These are phyloP conservation scores for Trachelus tabidus DNA, from an alignment of 2,888 invertebrate genomes.

Conservation along the genomic window DNA sequence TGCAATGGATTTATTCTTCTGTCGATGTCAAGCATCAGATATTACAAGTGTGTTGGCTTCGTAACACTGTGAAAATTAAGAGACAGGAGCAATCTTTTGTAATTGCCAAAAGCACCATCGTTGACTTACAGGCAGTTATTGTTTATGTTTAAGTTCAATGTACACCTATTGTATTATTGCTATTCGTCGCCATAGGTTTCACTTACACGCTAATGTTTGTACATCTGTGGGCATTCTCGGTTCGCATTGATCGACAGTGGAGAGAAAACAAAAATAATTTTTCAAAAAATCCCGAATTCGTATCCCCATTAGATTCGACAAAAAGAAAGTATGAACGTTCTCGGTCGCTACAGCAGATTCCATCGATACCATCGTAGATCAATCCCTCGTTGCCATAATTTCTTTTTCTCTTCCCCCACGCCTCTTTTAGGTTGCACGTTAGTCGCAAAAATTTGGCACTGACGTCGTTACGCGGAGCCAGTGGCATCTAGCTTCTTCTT, in stretches of 20 bases:
- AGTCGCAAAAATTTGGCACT: neutral
- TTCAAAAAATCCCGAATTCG: neutral
- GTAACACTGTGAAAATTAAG: conserved; percentile 13
- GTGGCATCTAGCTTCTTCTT: conserved; percentile 14
- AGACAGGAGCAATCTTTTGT: neutral
- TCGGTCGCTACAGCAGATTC: neutral
- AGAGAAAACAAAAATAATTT: neutral
- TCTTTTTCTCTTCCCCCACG: neutral
- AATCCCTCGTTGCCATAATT: neutral
- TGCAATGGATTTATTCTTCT: neutral
- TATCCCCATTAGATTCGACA: neutral
- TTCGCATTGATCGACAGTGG: conserved; percentile 33
- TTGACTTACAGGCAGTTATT: conserved; percentile 35
- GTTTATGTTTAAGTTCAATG: conserved; percentile 33
- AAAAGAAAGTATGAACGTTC: neutral
- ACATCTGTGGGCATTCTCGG: conserved; percentile 46
- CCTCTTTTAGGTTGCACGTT: neutral
- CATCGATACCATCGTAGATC: neutral
- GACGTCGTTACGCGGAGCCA: neutral
- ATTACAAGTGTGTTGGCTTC: conserved; percentile 3
- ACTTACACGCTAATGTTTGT: conserved; percentile 41
- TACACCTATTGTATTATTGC: conserved; percentile 56
- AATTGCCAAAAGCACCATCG: conserved; percentile 35
- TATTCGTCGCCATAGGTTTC: conserved; percentile 50
- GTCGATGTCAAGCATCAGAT: neutral